These are phyloP conservation scores for Cercopithecus diana DNA, from an alignment of 2,797 vertebrate species.

Conservation along the genomic window DNA sequence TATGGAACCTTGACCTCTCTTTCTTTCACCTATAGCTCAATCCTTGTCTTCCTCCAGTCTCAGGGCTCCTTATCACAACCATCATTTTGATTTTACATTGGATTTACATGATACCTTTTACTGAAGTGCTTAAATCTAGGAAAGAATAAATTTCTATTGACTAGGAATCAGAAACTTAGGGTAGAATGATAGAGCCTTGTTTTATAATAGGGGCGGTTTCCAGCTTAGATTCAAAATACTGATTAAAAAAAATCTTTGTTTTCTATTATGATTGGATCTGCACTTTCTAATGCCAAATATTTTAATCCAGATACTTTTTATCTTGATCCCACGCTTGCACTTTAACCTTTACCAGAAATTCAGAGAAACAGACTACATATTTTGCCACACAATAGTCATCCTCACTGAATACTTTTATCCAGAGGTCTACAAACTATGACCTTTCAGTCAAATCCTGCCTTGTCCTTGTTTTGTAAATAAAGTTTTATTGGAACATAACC, in stretches of 20 bases:
- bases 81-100: neutral
- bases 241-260: neutral
- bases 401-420: neutral
- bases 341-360: conserved; percentile 24
- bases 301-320: conserved; percentile 42
- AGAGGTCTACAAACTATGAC: neutral
- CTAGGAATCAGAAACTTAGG: neutral
- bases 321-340: neutral
- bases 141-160: conserved; percentile 7
- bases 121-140: neutral
- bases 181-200: neutral
- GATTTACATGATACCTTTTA: neutral
- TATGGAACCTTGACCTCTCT: conserved; percentile 60
- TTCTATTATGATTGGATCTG: conserved; percentile 44
- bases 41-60: neutral
- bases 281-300: conserved; percentile 44
- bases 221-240: conserved; percentile 45
- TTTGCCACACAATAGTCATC: neutral
- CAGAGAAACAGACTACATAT: neutral
- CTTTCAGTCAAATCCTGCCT: neutral
- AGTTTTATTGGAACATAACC: neutral
- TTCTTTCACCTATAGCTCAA: neutral
- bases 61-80: neutral
- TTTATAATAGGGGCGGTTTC: conserved; percentile 25
- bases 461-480: neutral